Conservation (phyloP, 2,113 vertebrate genomes). For the Tapirus terrestris region DNA sequence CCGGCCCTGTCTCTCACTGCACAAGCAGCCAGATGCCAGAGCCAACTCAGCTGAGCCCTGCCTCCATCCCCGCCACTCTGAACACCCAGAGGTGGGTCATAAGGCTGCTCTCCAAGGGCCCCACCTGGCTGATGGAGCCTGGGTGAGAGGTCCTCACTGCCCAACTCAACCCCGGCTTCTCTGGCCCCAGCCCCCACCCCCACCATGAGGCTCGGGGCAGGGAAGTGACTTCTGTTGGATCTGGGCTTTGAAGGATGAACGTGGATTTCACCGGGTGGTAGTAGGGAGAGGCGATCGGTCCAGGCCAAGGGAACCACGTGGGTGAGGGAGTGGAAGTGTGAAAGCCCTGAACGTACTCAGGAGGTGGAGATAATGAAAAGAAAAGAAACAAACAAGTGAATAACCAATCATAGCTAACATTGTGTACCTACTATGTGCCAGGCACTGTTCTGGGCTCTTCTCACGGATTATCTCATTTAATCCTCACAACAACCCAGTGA, state of each 20-base stretch:
- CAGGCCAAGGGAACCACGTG: background rate
- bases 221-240: background rate
- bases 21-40: constrained; percentile 1
- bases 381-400: background rate
- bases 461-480: background rate
- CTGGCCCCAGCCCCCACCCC: background rate
- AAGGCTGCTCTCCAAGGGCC: background rate
- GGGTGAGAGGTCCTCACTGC: background rate
- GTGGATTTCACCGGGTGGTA: background rate
- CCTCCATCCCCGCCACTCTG: background rate
- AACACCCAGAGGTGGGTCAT: background rate
- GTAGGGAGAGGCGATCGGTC: background rate
- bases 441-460: background rate
- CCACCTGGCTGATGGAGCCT: background rate
- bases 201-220: background rate
- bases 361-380: background rate
- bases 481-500: background rate
- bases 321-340: background rate
- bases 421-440: background rate
- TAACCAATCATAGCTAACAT: background rate
- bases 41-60: constrained; percentile 3
- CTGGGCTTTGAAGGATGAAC: constrained; percentile 27
- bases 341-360: background rate
- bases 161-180: background rate
- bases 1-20: background rate